phyloP scores from a whole-genome alignment of 1,140 invertebrate species.

The Phthorimaea operculella region DNA sequence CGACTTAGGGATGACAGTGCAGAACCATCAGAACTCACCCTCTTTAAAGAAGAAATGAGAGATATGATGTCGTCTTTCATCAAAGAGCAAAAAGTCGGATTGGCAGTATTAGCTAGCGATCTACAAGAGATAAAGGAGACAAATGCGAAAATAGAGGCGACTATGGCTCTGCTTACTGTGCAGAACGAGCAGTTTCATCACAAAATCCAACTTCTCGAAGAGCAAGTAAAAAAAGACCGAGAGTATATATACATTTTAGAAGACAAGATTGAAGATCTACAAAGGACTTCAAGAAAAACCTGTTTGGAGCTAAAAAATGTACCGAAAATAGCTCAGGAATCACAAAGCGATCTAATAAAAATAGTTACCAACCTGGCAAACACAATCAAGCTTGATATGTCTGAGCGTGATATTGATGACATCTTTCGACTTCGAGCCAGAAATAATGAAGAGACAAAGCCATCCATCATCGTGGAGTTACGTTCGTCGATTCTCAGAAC shows the following conservation, averaged over 20 bases:
- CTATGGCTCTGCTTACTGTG: background rate
- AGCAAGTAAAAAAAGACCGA: background rate
- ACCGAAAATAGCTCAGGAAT: background rate
- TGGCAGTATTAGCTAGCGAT: background rate
- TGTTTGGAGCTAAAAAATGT: conserved; percentile 7
- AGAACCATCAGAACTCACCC: too few relatives aligned
- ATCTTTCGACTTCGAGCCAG: conserved; percentile 1
- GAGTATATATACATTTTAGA: background rate
- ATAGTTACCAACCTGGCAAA: background rate
- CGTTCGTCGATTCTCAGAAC: background rate
- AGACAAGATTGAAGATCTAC: conserved; percentile 5
- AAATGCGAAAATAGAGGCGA: conserved; percentile 3
- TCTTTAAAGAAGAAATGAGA: conserved; percentile 8
- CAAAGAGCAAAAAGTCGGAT: background rate
- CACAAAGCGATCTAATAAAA: background rate
- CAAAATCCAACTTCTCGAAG: conserved; percentile 5
- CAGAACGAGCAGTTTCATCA: conserved; percentile 3
- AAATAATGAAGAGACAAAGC: background rate
- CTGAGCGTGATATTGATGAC: conserved; percentile 3
- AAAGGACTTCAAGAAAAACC: background rate
- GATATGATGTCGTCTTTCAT: background rate
- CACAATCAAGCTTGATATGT: background rate
- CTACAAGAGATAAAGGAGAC: conserved; percentile 1
- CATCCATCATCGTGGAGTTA: conserved; percentile 7
- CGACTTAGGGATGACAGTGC: too few relatives aligned